A percentile compares a stretch with the other conserved stretches of the same genome.
Evolutionary conservation across 1,140 invertebrate genomes (phyloP).

Genomic region (Heterodera schachtii): DNA sequence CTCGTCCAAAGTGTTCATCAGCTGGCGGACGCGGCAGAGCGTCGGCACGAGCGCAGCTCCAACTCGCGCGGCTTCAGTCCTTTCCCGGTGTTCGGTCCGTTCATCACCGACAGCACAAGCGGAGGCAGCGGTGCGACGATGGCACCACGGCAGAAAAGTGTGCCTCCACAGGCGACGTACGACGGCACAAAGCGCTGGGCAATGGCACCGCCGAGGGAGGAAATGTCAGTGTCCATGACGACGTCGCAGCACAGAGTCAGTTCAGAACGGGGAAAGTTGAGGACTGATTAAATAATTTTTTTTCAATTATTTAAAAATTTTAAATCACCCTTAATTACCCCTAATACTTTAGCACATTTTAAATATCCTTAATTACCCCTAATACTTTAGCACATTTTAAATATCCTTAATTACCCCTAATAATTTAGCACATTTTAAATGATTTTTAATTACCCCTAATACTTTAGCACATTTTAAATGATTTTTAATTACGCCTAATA

Average conservation of each 20-base stretch:
- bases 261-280: background rate
- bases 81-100: slow-evolving; percentile 25
- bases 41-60: background rate
- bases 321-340: too few relatives aligned
- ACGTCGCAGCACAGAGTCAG: background rate
- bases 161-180: background rate
- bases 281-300: too few relatives aligned
- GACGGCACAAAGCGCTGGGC: background rate
- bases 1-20: slow-evolving; percentile 19
- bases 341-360: too few relatives aligned
- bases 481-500: too few relatives aligned
- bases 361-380: too few relatives aligned
- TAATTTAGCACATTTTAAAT: too few relatives aligned
- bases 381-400: too few relatives aligned
- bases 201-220: background rate
- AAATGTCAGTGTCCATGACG: slow-evolving; percentile 3
- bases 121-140: background rate
- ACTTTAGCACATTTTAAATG: too few relatives aligned
- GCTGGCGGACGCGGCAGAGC: background rate
- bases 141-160: background rate
- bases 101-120: background rate
- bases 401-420: too few relatives aligned
- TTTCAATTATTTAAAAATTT: too few relatives aligned
- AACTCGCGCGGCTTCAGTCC: slow-evolving; percentile 17
- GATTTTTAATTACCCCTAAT: too few relatives aligned